Evolutionary conservation across 2,797 vertebrate species (phyloP).

Genomic region (Trichosurus vulpecula): DNA sequence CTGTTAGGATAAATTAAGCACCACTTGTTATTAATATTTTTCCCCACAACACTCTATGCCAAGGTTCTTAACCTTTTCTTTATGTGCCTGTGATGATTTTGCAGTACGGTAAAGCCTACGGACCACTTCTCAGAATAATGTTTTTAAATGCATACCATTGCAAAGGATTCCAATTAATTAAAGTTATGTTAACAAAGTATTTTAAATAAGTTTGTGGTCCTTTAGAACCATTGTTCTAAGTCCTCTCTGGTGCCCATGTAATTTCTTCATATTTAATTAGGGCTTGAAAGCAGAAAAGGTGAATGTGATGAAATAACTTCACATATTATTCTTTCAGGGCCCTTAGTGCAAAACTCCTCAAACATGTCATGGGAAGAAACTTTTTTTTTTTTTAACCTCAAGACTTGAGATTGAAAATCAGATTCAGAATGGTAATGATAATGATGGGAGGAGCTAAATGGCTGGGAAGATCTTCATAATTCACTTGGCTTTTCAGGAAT

Average conservation of each 20-base stretch:
- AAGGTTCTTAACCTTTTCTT: neutral
- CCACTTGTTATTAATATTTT: neutral
- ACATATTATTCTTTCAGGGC: constrained; percentile 27
- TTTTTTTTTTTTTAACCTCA: constrained; percentile 36
- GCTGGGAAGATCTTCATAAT: neutral
- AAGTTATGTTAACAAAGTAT: neutral
- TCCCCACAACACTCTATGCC: neutral
- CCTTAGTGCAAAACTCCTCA: constrained; percentile 26
- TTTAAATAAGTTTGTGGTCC: neutral
- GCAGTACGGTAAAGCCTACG: neutral
- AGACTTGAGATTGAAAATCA: constrained; percentile 14
- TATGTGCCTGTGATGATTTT: neutral
- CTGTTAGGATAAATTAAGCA: neutral
- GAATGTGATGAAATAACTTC: neutral
- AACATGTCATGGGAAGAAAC: constrained; percentile 10
- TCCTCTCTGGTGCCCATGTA: neutral
- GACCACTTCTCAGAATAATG: neutral
- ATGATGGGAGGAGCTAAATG: neutral
- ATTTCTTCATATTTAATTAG: neutral
- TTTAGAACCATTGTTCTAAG: neutral
- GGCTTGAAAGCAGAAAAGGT: neutral
- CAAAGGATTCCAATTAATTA: neutral
- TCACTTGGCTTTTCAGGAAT: constrained; percentile 30
- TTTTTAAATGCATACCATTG: neutral
- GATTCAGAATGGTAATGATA: neutral